Percentiles rank a stretch among this genome's conserved stretches.
phyloP scores from a whole-genome alignment of 2,113 vertebrate species.

The Scalopus aquaticus region DNA sequence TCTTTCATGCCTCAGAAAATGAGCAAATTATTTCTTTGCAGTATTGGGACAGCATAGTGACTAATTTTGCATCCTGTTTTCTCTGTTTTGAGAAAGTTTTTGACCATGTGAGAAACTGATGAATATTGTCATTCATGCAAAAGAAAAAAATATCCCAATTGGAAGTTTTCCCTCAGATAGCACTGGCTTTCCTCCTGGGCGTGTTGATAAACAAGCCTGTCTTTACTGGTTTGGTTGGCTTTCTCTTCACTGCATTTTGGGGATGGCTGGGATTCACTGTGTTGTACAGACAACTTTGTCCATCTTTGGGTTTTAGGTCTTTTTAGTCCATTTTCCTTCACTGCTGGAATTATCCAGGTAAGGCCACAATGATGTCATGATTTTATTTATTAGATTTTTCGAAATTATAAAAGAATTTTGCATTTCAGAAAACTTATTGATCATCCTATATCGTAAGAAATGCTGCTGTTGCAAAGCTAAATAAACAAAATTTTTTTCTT shows the following conservation, averaged over 20 bases:
- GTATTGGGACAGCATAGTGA: no score
- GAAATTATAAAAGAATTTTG: background rate
- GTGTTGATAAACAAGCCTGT: slow-evolving; percentile 90
- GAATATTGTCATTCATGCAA: background rate
- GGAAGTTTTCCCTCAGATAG: slow-evolving; percentile 83
- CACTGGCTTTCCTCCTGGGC: slow-evolving; percentile 92
- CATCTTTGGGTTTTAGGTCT: slow-evolving; percentile 86
- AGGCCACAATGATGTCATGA: background rate
- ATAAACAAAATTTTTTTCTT: background rate
- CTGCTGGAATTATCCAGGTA: slow-evolving; percentile 90
- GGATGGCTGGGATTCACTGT: slow-evolving; percentile 90
- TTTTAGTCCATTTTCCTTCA: slow-evolving; percentile 91
- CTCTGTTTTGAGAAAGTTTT: background rate
- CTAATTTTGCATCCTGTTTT: background rate
- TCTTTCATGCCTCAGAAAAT: background rate
- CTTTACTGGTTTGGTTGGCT: slow-evolving; percentile 85
- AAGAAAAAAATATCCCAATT: background rate
- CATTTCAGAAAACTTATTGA: background rate
- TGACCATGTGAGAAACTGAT: background rate
- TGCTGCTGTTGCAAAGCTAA: background rate
- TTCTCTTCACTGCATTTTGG: slow-evolving; percentile 89
- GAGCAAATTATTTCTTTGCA: background rate
- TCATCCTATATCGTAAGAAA: background rate
- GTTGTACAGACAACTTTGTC: slow-evolving; percentile 87
- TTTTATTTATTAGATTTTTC: background rate